A percentile compares a stretch with the other conserved stretches of the same genome.
Conservation (phyloP, 2,888 invertebrate species). For the Amiota minor region DNA sequence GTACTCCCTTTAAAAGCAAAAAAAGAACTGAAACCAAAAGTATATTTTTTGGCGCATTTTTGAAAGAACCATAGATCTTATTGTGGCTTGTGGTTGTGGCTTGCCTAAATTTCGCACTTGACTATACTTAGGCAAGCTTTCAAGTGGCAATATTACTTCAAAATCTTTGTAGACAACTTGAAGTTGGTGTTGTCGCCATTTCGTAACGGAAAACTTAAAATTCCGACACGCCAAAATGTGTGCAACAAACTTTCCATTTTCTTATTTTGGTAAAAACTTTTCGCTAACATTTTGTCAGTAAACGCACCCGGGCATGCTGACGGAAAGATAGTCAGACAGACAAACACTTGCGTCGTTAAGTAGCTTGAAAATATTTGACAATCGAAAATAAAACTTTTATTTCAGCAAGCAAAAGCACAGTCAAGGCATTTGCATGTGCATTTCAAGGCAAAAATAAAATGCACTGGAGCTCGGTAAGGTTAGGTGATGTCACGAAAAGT, state of each 20-base stretch:
- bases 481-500: too few species aligned
- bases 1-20: too few species aligned
- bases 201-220: constrained; percentile 4
- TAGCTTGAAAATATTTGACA: constrained; percentile 6
- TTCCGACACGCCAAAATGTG: constrained; percentile 8
- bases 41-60: too few species aligned
- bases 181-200: neutral
- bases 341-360: neutral
- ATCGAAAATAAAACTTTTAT: neutral
- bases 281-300: neutral
- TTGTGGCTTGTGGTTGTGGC: too few species aligned
- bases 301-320: neutral
- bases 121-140: neutral
- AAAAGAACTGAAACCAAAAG: too few species aligned
- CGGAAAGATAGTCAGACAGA: neutral
- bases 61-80: too few species aligned
- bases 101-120: neutral
- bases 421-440: neutral
- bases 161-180: neutral
- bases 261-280: neutral
- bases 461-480: neutral
- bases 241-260: neutral
- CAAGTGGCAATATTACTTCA: neutral
- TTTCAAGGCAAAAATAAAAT: neutral
- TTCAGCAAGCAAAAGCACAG: neutral